These are phyloP conservation scores for Cnemophilus loriae DNA, from an alignment of 2,113 vertebrate species.

Conservation along the genomic window DNA sequence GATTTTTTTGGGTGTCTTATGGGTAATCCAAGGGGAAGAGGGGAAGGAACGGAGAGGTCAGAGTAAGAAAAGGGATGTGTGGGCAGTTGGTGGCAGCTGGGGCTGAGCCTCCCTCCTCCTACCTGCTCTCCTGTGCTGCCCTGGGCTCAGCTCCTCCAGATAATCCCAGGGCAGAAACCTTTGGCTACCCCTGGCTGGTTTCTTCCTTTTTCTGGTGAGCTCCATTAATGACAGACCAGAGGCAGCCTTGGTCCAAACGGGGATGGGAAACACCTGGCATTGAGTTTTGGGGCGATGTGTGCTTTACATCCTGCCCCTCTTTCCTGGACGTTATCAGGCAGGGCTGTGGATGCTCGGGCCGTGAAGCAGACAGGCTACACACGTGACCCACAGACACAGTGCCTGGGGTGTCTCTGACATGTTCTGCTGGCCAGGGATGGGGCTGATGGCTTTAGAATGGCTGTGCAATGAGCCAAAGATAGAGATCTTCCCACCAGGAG, in stretches of 20 bases:
- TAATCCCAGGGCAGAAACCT: background rate
- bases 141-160: fast-evolving
- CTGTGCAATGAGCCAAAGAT: background rate
- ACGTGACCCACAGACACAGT: background rate
- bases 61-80: background rate
- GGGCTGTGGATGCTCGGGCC: background rate
- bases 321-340: background rate
- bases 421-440: background rate
- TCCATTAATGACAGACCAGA: background rate
- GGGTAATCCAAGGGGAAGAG: background rate
- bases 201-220: background rate
- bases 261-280: background rate
- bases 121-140: background rate
- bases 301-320: background rate
- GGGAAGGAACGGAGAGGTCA: background rate
- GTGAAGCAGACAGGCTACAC: background rate
- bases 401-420: background rate
- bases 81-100: background rate
- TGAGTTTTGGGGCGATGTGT: background rate
- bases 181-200: background rate
- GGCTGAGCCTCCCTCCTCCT: background rate
- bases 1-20: background rate
- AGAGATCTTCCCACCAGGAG: background rate
- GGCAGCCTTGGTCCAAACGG: background rate
- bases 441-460: background rate